A percentile compares a stretch with the other conserved stretches of the same genome.
These are phyloP conservation scores for Papilio polyxenes DNA, from an alignment of 1,140 invertebrate species.

Conservation along the genomic window DNA sequence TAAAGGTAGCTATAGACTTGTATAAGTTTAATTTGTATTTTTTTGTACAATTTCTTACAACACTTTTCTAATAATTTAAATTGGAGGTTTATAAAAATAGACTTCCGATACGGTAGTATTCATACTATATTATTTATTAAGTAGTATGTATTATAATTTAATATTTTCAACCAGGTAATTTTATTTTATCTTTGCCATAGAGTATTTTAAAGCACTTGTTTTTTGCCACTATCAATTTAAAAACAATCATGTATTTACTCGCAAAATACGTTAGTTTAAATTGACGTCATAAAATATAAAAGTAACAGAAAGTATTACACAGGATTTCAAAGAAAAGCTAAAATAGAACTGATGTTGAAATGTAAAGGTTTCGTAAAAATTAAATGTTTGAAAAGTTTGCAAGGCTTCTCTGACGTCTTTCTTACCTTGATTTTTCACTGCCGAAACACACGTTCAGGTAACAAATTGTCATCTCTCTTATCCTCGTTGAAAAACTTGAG, in stretches of 20 bases:
- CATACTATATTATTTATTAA: too few relatives aligned
- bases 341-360: background rate
- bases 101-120: too few relatives aligned
- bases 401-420: slow-evolving; percentile 33
- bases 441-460: background rate
- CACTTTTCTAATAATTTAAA: background rate
- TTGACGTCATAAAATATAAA: background rate
- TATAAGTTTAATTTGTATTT: background rate
- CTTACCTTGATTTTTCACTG: background rate
- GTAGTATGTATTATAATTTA: too few relatives aligned
- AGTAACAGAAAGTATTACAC: background rate
- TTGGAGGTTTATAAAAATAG: background rate
- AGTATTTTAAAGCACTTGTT: too few relatives aligned
- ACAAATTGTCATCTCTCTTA: slow-evolving; percentile 18
- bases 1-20: too few relatives aligned
- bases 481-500: background rate
- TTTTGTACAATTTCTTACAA: background rate
- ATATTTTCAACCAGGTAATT: too few relatives aligned
- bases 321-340: background rate
- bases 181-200: too few relatives aligned
- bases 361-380: slow-evolving; percentile 4
- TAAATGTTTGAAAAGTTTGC: background rate
- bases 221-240: background rate
- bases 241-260: background rate
- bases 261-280: background rate